Evolutionary conservation across 1,140 invertebrate species (phyloP).

Genomic region (Archegozetes longisetosus): DNA sequence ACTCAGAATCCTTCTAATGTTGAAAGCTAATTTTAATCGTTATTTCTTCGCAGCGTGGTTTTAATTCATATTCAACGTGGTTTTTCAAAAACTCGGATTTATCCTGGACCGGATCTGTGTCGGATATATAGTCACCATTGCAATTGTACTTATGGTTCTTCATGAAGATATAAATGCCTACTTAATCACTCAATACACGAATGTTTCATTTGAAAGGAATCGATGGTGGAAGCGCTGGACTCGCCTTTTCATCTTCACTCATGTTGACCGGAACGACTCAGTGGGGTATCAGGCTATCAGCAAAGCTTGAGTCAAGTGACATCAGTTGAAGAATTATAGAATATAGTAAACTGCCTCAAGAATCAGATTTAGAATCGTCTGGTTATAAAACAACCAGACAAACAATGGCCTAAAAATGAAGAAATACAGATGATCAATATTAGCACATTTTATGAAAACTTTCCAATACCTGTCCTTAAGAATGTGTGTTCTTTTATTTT

Average conservation of each 20-base stretch:
- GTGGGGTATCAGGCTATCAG: slow-evolving; percentile 42
- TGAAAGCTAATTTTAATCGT: neutral
- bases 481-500: slow-evolving; percentile 25
- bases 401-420: slow-evolving; percentile 49
- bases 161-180: neutral
- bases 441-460: slow-evolving; percentile 42
- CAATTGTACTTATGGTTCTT: slow-evolving; percentile 8
- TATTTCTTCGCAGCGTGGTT: slow-evolving; percentile 56
- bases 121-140: slow-evolving; percentile 40
- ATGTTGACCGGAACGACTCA: slow-evolving; percentile 8
- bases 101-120: slow-evolving; percentile 58
- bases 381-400: slow-evolving; percentile 38
- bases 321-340: slow-evolving; percentile 64
- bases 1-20: neutral
- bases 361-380: slow-evolving; percentile 32
- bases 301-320: slow-evolving; percentile 68
- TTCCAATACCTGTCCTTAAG: slow-evolving; percentile 31
- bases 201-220: slow-evolving; percentile 22
- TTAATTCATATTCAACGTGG: slow-evolving; percentile 51
- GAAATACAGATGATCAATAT: slow-evolving; percentile 46
- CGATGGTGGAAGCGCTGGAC: slow-evolving; percentile 54
- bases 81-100: slow-evolving; percentile 63
- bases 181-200: neutral
- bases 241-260: slow-evolving; percentile 1
- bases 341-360: slow-evolving; percentile 50